Evolutionary conservation across 2,797 vertebrate species (phyloP).

Genomic region (Hyperoplus immaculatus): DNA sequence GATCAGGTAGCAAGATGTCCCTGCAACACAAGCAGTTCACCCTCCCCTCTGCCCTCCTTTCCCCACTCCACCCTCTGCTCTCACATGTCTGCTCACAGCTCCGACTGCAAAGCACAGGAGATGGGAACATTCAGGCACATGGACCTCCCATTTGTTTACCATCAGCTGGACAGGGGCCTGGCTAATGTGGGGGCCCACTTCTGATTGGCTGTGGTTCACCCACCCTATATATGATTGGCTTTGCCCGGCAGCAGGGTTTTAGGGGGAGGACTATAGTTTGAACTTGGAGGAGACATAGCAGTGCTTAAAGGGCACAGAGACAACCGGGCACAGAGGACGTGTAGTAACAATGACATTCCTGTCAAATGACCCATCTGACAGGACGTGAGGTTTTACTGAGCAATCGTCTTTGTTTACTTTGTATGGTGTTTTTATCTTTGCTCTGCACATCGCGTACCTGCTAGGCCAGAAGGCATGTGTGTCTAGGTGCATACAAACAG

Average conservation of each 20-base stretch:
- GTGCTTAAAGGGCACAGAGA: constrained; percentile 32
- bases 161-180: constrained; percentile 50
- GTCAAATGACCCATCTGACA: constrained; percentile 39
- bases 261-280: constrained; percentile 30
- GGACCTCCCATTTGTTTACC: constrained; percentile 76
- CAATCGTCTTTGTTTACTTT: constrained; percentile 43
- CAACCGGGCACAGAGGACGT: constrained; percentile 6
- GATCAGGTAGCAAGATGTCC: constrained; percentile 50
- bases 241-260: neutral
- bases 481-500: constrained; percentile 35
- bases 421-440: constrained; percentile 32
- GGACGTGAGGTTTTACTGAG: constrained; percentile 35
- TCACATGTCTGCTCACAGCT: constrained; percentile 76
- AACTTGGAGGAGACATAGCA: constrained; percentile 40
- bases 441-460: constrained; percentile 39
- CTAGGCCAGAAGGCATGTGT: constrained; percentile 10
- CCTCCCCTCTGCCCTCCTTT: constrained; percentile 28
- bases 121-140: constrained; percentile 77
- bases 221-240: constrained; percentile 53
- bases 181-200: neutral
- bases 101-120: constrained; percentile 23
- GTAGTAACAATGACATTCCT: constrained; percentile 63
- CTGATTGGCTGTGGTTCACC: constrained; percentile 53
- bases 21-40: constrained; percentile 20
- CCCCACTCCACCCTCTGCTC: constrained; percentile 61